A percentile compares a stretch with the other conserved stretches of the same genome.
Evolutionary conservation across 2,113 vertebrate genomes (phyloP).

Genomic region (Prunella himalayana): DNA sequence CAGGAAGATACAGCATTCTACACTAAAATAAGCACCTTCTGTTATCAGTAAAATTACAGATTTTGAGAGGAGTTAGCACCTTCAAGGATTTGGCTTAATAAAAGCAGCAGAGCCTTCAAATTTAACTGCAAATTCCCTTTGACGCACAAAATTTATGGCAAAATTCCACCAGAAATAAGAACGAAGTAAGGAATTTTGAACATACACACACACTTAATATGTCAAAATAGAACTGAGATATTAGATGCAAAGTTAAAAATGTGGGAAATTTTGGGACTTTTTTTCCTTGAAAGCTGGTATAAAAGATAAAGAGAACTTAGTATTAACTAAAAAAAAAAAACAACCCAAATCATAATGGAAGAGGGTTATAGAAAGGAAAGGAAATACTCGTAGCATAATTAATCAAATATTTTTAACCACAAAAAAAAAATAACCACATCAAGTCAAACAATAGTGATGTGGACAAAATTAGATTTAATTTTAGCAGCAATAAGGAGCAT

Average conservation of each 20-base stretch:
- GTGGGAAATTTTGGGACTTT: neutral
- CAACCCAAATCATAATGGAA: neutral
- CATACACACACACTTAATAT: neutral
- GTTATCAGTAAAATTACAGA: neutral
- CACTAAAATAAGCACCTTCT: neutral
- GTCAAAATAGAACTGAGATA: neutral
- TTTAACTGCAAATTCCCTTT: neutral
- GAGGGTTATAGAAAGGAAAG: neutral
- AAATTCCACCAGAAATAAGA: constrained; percentile 1
- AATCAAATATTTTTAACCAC: neutral
- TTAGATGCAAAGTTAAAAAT: neutral
- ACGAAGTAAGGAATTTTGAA: neutral
- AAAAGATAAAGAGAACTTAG: neutral
- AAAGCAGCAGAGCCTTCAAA: neutral
- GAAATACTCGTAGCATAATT: neutral
- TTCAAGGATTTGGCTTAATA: neutral
- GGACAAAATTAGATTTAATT: neutral
- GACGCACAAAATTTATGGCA: neutral
- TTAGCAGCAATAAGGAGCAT: neutral
- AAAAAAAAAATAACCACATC: neutral
- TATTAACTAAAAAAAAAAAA: neutral
- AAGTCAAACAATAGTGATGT: neutral
- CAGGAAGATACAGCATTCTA: neutral
- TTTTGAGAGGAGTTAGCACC: neutral
- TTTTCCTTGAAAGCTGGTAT: neutral